These are phyloP conservation scores for Lasiommata megera DNA, from an alignment of 2,888 invertebrate species.

Conservation along the genomic window DNA sequence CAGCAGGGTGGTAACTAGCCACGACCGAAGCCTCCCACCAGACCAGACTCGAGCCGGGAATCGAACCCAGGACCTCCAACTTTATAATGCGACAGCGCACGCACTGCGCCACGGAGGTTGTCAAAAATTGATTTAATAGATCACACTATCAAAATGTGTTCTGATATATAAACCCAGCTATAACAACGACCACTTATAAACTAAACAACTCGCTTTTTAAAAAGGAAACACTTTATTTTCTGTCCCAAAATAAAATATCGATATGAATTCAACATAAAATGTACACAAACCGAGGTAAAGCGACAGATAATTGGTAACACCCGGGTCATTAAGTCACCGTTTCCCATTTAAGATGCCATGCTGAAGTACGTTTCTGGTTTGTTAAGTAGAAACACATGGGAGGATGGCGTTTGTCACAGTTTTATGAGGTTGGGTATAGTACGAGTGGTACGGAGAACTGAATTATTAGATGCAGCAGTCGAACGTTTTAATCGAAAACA, in stretches of 20 bases:
- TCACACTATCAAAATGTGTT: too few relatives aligned
- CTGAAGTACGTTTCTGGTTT: conserved; percentile 25
- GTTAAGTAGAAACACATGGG: conserved; percentile 34
- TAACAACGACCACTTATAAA: not conserved
- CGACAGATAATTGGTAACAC: conserved; percentile 33
- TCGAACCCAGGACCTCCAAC: too few relatives aligned
- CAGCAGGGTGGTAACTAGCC: too few relatives aligned
- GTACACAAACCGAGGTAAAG: conserved; percentile 19
- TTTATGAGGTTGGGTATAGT: conserved; percentile 3
- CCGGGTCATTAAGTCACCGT: conserved; percentile 26
- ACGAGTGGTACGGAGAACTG: not conserved
- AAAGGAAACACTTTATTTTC: not conserved
- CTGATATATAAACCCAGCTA: too few relatives aligned
- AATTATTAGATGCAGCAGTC: conserved; percentile 7
- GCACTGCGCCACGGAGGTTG: too few relatives aligned
- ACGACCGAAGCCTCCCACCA: too few relatives aligned
- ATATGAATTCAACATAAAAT: conserved; percentile 18
- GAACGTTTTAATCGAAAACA: too few relatives aligned
- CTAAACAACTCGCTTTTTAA: not conserved
- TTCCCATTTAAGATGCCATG: conserved; percentile 25
- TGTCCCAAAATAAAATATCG: conserved; percentile 10
- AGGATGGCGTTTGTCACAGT: conserved; percentile 13
- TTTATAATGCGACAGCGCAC: too few relatives aligned
- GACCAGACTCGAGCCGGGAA: too few relatives aligned
- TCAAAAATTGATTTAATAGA: too few relatives aligned